Base-by-base conservation (phyloP, 2,888 invertebrate genomes). In the Stenotaenia linearis region DNA sequence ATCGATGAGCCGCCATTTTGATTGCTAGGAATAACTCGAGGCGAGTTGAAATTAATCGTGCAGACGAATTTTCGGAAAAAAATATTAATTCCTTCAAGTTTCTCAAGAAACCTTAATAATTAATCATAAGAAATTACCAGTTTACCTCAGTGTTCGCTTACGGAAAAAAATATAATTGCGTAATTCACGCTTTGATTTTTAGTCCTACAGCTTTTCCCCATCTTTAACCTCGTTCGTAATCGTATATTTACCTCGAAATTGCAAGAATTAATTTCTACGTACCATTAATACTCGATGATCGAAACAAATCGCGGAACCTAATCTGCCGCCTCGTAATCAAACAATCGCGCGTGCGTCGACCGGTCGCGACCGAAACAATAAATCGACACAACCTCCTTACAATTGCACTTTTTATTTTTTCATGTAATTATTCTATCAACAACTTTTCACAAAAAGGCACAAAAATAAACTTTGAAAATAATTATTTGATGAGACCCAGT, bases 41-140 rank as follows among this genome's bases (percentile, higher is more conserved):
- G 69, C 25, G 69, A 69, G 69, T 23, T 10, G 28, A 28, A 69
- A 69, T 69, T 28, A 69, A 69, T 69, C 69, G 69, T 69, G 50
- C 50, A 50, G 21, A 50, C 7, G 18, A 50, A 50, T 50, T 50
- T 25, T 3, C 9, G 69, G 25, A 25, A 25, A 69, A 69, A 69
- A 69, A 69, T 3, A 28, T 69, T 69, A 69, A 69, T 69, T 69
- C 69, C 28, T 28, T 28, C 25, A 69, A 69, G 12, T 69, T 69
- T 69, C 69, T 28, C 28, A 28, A 28, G 69, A 69, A 69, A 69
- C 69, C 69, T 69, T 69, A 69, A 69, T 69, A 69, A 69, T 23
- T 69, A 69, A 69, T 23, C 23, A 69, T n/a, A 69, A 28, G 69
- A 15, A 69, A 69, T 28, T 69, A 69, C 69, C 69, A 12, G 69